Conservation (phyloP, 1,140 invertebrate species). For the Helicoverpa zea region DNA sequence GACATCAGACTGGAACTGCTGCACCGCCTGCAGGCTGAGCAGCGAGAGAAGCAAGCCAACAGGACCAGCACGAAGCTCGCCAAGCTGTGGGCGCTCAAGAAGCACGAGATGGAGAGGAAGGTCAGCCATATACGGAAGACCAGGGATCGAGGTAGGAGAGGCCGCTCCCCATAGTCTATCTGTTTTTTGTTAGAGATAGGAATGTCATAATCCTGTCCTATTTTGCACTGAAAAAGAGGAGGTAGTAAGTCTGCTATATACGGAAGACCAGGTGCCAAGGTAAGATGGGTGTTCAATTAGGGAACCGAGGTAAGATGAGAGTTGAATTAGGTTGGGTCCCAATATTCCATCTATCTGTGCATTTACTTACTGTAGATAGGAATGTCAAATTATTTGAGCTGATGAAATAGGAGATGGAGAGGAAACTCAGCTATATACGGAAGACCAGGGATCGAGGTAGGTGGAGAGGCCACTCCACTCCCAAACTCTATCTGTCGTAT, state of each 20-base stretch:
- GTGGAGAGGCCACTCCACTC: too few relatives aligned
- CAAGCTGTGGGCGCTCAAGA: constrained; percentile 78
- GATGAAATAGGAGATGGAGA: constrained; percentile 82
- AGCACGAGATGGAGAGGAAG: constrained; percentile 82
- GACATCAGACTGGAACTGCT: constrained; percentile 86
- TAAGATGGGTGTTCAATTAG: constrained; percentile 46
- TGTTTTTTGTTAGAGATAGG: too few relatives aligned
- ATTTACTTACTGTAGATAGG: too few relatives aligned
- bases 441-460: constrained; percentile 82
- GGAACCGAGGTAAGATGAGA: constrained; percentile 75
- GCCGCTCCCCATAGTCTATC: too few relatives aligned
- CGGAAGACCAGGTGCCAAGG: constrained; percentile 81
- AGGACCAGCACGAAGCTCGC: constrained; percentile 82
- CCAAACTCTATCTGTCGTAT: too few relatives aligned
- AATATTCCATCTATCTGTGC: too few relatives aligned
- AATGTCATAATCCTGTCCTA: too few relatives aligned
- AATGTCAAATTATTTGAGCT: neutral
- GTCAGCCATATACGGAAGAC: constrained; percentile 75
- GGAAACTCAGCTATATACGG: constrained; percentile 77
- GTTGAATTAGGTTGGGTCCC: too few relatives aligned
- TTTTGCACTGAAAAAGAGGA: too few relatives aligned
- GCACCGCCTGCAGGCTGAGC: constrained; percentile 73
- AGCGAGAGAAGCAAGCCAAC: constrained; percentile 69
- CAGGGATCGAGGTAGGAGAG: constrained; percentile 78
- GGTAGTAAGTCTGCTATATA: constrained; percentile 80